phyloP scores from a whole-genome alignment of 2,113 vertebrate genomes.

The Archilochus colubris region DNA sequence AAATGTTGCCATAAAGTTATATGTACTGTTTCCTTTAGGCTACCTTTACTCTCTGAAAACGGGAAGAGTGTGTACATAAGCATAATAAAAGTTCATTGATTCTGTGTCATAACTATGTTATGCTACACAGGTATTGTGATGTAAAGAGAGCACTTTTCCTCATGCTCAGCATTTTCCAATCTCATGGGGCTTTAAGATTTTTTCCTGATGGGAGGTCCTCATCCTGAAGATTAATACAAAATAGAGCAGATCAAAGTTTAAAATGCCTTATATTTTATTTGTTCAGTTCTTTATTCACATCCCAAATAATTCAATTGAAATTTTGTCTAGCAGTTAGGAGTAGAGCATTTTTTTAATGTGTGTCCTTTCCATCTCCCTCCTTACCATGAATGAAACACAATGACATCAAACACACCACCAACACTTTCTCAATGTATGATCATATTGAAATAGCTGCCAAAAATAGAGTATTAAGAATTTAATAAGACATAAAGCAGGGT shows the following conservation, averaged over 20 bases:
- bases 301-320: neutral
- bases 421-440: neutral
- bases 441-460: neutral
- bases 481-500: neutral
- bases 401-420: neutral
- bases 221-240: neutral
- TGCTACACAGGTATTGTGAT: neutral
- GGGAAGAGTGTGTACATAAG: neutral
- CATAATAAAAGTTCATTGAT: neutral
- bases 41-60: neutral
- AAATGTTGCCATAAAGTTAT: neutral
- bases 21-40: neutral
- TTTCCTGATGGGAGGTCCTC: neutral
- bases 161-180: neutral
- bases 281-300: neutral
- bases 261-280: neutral
- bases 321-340: neutral
- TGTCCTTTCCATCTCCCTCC: neutral
- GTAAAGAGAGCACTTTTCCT: neutral
- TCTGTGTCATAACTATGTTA: neutral
- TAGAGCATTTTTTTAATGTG: neutral
- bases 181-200: neutral
- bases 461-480: neutral
- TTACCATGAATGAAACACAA: neutral
- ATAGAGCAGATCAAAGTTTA: neutral